A percentile compares a stretch with the other conserved stretches of the same genome.
Conservation (phyloP, 2,113 vertebrate species). For the Lepisosteus osseus region DNA sequence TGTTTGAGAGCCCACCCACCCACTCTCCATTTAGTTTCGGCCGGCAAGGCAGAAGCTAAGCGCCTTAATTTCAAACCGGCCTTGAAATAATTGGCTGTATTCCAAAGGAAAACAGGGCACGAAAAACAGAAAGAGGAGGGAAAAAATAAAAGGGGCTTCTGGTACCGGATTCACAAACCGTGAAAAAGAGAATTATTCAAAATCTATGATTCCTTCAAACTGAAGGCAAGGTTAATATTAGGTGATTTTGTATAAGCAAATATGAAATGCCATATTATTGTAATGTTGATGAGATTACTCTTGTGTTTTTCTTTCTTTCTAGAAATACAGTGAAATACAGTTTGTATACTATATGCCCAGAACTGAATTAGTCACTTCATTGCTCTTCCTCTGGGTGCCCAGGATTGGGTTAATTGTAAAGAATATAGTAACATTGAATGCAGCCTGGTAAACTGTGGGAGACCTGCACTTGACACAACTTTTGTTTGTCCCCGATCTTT, state of each 20-base stretch:
- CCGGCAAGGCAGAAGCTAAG: neutral
- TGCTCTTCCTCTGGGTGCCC: neutral
- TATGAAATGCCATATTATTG: neutral
- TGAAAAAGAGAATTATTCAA: neutral
- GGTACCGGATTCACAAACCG: neutral
- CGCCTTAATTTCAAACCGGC: neutral
- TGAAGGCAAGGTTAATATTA: neutral
- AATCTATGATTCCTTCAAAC: neutral
- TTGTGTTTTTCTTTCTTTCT: neutral
- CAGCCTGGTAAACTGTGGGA: too few relatives aligned
- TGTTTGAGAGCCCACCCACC: constrained; percentile 3
- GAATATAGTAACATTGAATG: too few relatives aligned
- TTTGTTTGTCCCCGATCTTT: too few relatives aligned
- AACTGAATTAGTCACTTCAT: neutral
- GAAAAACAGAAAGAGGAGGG: neutral
- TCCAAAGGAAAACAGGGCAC: neutral
- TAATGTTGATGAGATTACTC: neutral
- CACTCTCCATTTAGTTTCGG: constrained; percentile 2
- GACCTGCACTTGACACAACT: too few relatives aligned
- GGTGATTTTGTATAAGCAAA: neutral
- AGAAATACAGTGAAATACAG: neutral
- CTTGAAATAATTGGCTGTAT: constrained; percentile 1
- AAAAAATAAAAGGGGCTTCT: neutral
- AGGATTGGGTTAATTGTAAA: too few relatives aligned
- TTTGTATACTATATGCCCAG: neutral